phyloP scores from a whole-genome alignment of 2,113 vertebrate species.

The Indicator indicator region DNA sequence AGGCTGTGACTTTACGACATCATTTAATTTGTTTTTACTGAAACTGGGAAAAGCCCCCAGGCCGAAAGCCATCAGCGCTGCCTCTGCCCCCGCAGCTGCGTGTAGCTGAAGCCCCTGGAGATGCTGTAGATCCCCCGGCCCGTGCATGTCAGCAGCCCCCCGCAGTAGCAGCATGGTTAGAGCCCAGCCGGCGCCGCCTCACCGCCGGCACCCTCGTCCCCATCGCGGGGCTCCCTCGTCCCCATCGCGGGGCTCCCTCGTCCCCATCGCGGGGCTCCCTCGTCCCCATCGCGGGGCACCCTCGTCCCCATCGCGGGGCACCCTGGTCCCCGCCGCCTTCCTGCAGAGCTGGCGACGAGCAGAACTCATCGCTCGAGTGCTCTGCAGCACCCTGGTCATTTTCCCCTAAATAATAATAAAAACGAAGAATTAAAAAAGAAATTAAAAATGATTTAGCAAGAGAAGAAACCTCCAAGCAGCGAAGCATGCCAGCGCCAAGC shows the following conservation, averaged over 20 bases:
- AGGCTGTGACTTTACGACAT: slow-evolving; percentile 63
- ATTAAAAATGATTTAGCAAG: not conserved
- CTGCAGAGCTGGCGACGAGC: not conserved
- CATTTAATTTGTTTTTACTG: slow-evolving; percentile 34
- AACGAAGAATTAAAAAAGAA: not conserved
- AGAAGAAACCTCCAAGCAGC: slow-evolving; percentile 38
- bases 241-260: too few species aligned
- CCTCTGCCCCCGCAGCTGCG: slow-evolving; percentile 66
- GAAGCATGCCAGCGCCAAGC: slow-evolving; percentile 37
- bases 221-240: too few species aligned
- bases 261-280: too few species aligned
- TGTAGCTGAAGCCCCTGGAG: slow-evolving; percentile 77
- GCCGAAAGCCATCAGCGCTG: slow-evolving; percentile 70
- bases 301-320: not conserved
- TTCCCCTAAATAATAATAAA: not conserved
- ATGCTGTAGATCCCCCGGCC: slow-evolving; percentile 80
- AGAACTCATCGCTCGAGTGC: not conserved
- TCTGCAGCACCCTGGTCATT: not conserved
- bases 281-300: too few species aligned
- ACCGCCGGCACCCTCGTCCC: not conserved
- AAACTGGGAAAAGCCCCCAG: slow-evolving; percentile 36
- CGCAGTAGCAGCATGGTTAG: slow-evolving; percentile 88
- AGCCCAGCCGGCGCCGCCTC: not conserved
- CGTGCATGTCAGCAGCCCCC: slow-evolving; percentile 87
- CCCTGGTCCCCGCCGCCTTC: not conserved